Percentiles rank a stretch among this genome's conserved stretches.
Conservation (phyloP, 2,797 vertebrate species). For the Sternotherus odoratus region DNA sequence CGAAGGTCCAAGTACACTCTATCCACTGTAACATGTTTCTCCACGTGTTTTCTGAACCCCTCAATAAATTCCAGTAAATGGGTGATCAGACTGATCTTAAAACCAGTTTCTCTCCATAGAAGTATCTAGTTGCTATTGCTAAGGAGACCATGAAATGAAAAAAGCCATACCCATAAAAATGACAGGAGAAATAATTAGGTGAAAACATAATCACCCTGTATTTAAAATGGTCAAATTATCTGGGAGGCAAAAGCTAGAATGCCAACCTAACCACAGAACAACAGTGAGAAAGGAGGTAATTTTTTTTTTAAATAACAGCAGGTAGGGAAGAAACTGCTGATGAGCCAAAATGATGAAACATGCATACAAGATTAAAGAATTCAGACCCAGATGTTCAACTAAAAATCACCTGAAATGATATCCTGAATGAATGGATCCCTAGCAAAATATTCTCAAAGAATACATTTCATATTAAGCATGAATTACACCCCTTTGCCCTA, state of each 20-base stretch:
- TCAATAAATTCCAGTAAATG: neutral
- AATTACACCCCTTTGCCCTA: neutral
- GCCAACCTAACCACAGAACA: neutral
- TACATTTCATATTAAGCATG: neutral
- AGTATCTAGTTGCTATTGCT: neutral
- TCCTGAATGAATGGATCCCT: neutral
- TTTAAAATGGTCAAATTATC: neutral
- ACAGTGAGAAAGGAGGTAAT: neutral
- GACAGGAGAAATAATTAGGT: neutral
- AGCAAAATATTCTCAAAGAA: neutral
- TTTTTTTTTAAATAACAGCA: neutral
- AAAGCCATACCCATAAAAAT: neutral
- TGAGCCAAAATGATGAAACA: neutral
- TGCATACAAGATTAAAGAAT: neutral
- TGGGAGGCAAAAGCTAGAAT: neutral
- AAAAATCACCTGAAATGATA: neutral
- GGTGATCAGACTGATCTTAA: neutral
- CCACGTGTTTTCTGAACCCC: neutral
- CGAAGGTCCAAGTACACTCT: neutral
- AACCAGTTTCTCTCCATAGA: rapidly evolving
- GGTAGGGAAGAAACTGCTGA: neutral
- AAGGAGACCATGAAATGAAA: neutral
- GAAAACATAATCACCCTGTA: neutral
- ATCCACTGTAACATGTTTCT: neutral
- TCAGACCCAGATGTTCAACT: neutral